Evolutionary conservation across 2,113 vertebrate species (phyloP).

Genomic region (Pimephales promelas): DNA sequence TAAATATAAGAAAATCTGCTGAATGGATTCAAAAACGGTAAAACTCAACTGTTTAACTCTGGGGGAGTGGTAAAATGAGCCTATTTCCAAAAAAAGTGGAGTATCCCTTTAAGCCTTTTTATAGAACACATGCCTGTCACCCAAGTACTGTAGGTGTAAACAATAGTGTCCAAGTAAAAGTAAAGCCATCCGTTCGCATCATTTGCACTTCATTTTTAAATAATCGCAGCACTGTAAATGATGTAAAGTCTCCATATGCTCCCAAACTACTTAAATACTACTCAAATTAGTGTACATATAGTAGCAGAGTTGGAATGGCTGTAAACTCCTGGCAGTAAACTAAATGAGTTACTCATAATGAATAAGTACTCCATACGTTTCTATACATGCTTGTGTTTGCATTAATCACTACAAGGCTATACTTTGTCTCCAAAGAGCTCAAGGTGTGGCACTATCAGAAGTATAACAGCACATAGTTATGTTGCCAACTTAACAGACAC

Average conservation of each 20-base stretch:
- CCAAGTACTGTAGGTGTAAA: not conserved
- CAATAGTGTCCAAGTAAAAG: not conserved
- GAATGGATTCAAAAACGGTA: no score
- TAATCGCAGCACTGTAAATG: no score
- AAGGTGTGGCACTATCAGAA: not conserved
- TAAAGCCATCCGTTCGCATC: no score
- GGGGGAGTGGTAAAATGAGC: no score
- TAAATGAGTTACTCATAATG: not conserved
- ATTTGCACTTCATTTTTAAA: no score
- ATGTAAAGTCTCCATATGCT: no score
- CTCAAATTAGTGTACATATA: not conserved
- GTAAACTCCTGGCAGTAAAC: not conserved
- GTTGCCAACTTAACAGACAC: not conserved
- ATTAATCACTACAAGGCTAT: not conserved
- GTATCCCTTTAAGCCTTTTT: not conserved
- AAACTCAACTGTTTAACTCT: no score
- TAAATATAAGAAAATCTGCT: no score
- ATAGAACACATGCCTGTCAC: not conserved
- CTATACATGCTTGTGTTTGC: not conserved
- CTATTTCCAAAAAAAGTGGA: no score
- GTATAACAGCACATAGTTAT: constrained; percentile 1
- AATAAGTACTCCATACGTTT: not conserved
- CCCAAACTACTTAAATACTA: not conserved
- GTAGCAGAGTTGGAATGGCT: not conserved
- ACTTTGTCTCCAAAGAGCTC: not conserved